phyloP scores from a whole-genome alignment of 2,888 invertebrate genomes.

The Colostygia pectinataria region DNA sequence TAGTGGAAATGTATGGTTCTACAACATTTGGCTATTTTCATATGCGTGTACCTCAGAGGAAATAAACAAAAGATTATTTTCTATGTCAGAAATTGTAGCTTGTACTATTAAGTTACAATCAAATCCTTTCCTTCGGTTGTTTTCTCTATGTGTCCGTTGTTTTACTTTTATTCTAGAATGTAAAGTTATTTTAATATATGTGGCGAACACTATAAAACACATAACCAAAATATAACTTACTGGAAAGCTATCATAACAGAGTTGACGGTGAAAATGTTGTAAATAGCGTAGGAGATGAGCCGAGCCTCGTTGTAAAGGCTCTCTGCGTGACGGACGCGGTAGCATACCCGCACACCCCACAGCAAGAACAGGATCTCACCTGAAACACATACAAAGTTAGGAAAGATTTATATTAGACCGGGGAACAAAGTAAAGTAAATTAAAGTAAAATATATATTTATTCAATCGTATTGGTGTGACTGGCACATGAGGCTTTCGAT shows the following conservation, averaged over 20 bases:
- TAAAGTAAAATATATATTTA: neutral
- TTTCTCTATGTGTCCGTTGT: too few relatives aligned
- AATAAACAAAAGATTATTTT: too few relatives aligned
- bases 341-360: conserved; percentile 93
- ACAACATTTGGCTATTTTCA: too few relatives aligned
- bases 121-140: too few relatives aligned
- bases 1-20: too few relatives aligned
- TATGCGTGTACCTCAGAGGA: too few relatives aligned
- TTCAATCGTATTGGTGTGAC: too few relatives aligned
- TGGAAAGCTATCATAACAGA: conserved; percentile 96
- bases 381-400: conserved; percentile 54
- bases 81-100: too few relatives aligned
- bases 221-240: conserved; percentile 86
- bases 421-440: neutral
- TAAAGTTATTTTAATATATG: too few relatives aligned
- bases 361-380: conserved; percentile 90
- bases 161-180: too few relatives aligned
- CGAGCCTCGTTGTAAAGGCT: conserved; percentile 96
- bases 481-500: too few relatives aligned
- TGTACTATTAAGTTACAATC: too few relatives aligned
- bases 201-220: neutral
- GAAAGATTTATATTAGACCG: neutral
- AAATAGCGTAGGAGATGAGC: conserved; percentile 96
- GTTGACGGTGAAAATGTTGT: conserved; percentile 96
- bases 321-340: conserved; percentile 94